Evolutionary conservation across 2,888 invertebrate species (phyloP).

Genomic region (Ophion ventricosus): DNA sequence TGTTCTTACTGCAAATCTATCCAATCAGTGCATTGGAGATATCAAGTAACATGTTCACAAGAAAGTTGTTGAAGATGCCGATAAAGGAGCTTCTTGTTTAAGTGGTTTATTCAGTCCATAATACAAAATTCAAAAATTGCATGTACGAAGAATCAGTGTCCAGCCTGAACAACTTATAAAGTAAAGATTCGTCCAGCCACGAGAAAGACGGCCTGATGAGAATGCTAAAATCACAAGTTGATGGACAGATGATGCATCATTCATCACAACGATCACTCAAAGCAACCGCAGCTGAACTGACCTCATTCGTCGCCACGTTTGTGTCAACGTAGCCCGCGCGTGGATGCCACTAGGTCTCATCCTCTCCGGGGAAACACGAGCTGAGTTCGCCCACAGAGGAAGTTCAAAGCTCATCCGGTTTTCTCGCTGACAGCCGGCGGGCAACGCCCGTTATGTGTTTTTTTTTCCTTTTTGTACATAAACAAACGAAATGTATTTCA

Average conservation of each 20-base stretch:
- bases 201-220: neutral
- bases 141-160: too few species aligned
- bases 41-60: too few species aligned
- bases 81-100: too few species aligned
- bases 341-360: neutral
- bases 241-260: neutral
- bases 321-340: neutral
- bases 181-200: neutral
- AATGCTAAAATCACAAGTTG: neutral
- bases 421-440: slow-evolving; percentile 44
- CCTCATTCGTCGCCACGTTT: neutral
- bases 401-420: slow-evolving; percentile 36
- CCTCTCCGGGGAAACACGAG: slow-evolving; percentile 11
- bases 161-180: neutral
- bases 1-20: too few species aligned
- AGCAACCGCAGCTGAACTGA: neutral
- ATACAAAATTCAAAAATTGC: too few species aligned
- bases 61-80: too few species aligned
- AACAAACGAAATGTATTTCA: slow-evolving; percentile 24
- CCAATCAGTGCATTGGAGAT: too few species aligned
- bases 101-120: too few species aligned
- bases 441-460: slow-evolving; percentile 39
- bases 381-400: slow-evolving; percentile 18
- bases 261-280: neutral
- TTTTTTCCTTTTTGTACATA: slow-evolving; percentile 1